These are phyloP conservation scores for Athetis lepigone DNA, from an alignment of 2,888 invertebrate genomes.

Conservation along the genomic window DNA sequence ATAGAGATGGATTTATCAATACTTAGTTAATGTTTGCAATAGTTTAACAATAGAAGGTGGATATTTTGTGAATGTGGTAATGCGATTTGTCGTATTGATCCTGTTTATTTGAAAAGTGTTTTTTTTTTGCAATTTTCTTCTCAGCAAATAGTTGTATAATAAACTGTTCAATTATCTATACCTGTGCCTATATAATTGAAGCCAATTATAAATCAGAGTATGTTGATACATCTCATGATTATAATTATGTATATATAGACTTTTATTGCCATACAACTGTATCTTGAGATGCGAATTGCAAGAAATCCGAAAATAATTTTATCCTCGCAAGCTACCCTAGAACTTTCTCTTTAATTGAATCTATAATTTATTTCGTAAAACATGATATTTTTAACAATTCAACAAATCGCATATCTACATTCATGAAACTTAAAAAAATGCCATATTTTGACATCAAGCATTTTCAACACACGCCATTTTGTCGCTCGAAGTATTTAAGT, in stretches of 20 bases:
- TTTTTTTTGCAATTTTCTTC: too few relatives aligned
- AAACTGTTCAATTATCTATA: too few relatives aligned
- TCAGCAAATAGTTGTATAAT: too few relatives aligned
- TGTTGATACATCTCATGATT: too few relatives aligned
- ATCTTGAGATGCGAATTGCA: too few relatives aligned
- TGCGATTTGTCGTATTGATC: constrained; percentile 28
- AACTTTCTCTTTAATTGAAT: neutral
- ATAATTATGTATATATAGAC: too few relatives aligned
- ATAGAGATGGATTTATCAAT: constrained; percentile 35
- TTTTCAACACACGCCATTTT: constrained; percentile 42
- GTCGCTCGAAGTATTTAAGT: constrained; percentile 37
- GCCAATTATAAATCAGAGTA: too few relatives aligned
- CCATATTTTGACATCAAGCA: constrained; percentile 47
- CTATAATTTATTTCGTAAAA: neutral
- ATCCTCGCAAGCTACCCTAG: too few relatives aligned
- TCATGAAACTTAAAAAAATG: constrained; percentile 14
- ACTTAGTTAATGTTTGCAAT: constrained; percentile 39
- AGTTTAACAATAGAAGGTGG: constrained; percentile 6
- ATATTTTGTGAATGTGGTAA: constrained; percentile 35
- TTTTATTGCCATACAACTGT: too few relatives aligned
- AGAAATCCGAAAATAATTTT: too few relatives aligned
- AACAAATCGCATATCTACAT: constrained; percentile 12
- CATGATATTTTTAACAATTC: neutral
- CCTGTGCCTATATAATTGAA: too few relatives aligned
- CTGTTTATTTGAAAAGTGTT: neutral